Conservation (phyloP, 1,140 invertebrate species). For the Charaxes varanes region DNA sequence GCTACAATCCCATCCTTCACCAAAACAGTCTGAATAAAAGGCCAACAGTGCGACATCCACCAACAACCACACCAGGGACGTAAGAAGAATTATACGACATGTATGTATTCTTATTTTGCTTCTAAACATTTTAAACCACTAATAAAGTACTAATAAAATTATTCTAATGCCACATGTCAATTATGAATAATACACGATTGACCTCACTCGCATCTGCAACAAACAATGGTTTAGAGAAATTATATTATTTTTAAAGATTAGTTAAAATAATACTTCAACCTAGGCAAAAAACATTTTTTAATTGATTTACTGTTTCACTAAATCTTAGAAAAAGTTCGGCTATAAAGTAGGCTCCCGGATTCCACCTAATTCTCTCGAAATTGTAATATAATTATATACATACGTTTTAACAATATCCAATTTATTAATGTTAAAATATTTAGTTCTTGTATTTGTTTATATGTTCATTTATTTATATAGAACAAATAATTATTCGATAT, state of each 20-base stretch:
- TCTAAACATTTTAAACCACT: slow-evolving; percentile 81
- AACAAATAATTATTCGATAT: slow-evolving; percentile 16
- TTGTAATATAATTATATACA: not conserved
- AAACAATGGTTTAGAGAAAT: slow-evolving; percentile 31
- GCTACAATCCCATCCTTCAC: slow-evolving; percentile 80
- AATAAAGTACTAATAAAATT: slow-evolving; percentile 29
- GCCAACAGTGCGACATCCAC: slow-evolving; percentile 93
- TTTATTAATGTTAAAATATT: not conserved
- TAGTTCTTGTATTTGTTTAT: not conserved
- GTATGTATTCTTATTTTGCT: slow-evolving; percentile 93
- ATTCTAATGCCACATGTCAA: slow-evolving; percentile 64
- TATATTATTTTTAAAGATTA: too few species aligned
- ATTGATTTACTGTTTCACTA: slow-evolving; percentile 1
- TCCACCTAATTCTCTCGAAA: slow-evolving; percentile 11
- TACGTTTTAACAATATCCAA: slow-evolving; percentile 3
- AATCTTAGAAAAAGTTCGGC: slow-evolving; percentile 10
- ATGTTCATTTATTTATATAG: slow-evolving; percentile 1
- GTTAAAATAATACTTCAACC: slow-evolving; percentile 1
- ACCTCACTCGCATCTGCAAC: slow-evolving; percentile 37
- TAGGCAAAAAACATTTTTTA: not conserved
- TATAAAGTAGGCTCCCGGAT: slow-evolving; percentile 66
- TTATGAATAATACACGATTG: slow-evolving; percentile 33
- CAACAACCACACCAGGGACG: slow-evolving; percentile 96
- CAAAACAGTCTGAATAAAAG: slow-evolving; percentile 94
- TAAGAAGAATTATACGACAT: slow-evolving; percentile 94